phyloP scores from a whole-genome alignment of 2,797 vertebrate genomes.

The Aselliscus stoliczkanus region DNA sequence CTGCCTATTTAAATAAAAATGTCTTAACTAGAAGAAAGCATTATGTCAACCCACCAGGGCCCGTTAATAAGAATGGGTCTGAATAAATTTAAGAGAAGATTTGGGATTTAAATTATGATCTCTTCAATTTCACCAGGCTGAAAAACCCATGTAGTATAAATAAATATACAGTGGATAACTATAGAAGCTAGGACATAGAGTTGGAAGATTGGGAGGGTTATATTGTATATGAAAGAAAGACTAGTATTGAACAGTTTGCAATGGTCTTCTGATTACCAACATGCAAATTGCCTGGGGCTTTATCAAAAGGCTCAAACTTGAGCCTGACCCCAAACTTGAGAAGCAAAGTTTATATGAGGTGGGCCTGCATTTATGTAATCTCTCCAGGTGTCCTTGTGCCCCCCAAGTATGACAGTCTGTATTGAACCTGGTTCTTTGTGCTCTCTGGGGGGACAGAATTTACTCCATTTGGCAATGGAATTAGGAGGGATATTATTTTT shows the following conservation, averaged over 20 bases:
- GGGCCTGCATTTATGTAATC: not conserved
- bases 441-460: not conserved
- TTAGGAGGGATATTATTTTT: not conserved
- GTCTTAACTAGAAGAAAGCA: not conserved
- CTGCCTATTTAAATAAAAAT: slow-evolving; percentile 49
- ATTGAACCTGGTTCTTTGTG: not conserved
- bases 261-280: not conserved
- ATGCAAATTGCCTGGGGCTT: not conserved
- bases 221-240: not conserved
- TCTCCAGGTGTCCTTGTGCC: not conserved
- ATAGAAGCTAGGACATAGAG: not conserved
- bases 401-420: not conserved
- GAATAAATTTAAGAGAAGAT: slow-evolving; percentile 32
- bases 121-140: not conserved
- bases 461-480: not conserved
- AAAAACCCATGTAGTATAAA: not conserved
- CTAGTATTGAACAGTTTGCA: not conserved
- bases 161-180: not conserved
- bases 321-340: not conserved
- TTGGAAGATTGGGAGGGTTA: not conserved
- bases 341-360: not conserved
- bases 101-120: slow-evolving; percentile 1
- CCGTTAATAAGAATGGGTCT: not conserved
- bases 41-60: not conserved
- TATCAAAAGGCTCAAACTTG: not conserved